Percentiles rank a stretch among this genome's conserved stretches.
These are phyloP conservation scores for Heloderma charlesbogerti DNA, from an alignment of 2,113 vertebrate genomes.

Conservation along the genomic window DNA sequence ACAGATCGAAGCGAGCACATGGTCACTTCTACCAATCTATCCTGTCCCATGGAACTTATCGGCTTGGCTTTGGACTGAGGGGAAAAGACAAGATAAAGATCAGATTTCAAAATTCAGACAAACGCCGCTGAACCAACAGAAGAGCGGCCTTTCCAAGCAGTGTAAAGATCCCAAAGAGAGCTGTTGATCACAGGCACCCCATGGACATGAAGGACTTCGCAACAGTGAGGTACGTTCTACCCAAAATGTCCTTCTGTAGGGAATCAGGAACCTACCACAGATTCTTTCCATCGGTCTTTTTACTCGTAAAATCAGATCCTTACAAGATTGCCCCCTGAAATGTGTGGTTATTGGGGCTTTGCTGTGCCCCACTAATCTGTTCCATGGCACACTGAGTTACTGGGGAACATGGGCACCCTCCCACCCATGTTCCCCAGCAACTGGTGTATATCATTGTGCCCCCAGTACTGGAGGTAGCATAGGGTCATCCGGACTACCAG, in stretches of 20 bases:
- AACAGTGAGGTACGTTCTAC: background rate
- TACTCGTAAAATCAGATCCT: background rate
- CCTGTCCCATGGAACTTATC: no score
- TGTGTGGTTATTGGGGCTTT: no score
- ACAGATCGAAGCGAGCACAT: background rate
- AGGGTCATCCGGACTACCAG: no score
- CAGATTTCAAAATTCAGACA: conserved; percentile 20
- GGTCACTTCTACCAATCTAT: background rate
- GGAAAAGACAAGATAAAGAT: background rate
- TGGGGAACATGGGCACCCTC: no score
- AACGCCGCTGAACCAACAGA: background rate
- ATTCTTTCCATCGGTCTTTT: background rate
- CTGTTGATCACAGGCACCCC: background rate
- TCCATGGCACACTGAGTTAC: background rate
- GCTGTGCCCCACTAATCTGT: background rate
- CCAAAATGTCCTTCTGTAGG: background rate
- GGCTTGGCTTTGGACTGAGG: background rate
- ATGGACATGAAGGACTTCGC: no score
- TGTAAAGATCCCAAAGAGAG: background rate
- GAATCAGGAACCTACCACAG: background rate
- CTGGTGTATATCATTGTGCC: no score
- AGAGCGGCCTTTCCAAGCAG: background rate
- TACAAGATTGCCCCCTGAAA: no score
- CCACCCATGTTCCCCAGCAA: no score
- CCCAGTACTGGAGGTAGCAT: no score